A percentile compares a stretch with the other conserved stretches of the same genome.
phyloP scores from a whole-genome alignment of 2,888 invertebrate genomes.

The Ametastegia equiseti region DNA sequence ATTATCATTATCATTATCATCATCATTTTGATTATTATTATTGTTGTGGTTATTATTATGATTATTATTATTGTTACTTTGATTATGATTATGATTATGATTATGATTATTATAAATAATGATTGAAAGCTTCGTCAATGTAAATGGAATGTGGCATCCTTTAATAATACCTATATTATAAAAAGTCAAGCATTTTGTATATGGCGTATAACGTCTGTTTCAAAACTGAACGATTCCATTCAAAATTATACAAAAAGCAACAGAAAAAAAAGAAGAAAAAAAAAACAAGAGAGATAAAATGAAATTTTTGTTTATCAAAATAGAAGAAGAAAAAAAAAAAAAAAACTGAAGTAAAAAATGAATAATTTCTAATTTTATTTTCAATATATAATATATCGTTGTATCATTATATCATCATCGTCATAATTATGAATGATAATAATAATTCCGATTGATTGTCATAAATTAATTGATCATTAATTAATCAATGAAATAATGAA shows the following conservation, averaged over 20 bases:
- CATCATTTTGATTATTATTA: no score
- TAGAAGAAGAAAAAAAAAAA: neutral
- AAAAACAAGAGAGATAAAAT: neutral
- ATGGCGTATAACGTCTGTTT: conserved; percentile 50
- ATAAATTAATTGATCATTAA: no score
- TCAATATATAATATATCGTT: neutral
- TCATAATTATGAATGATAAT: no score
- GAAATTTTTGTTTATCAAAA: neutral
- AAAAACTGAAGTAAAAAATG: neutral
- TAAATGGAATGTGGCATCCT: conserved; percentile 75
- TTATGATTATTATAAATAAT: conserved; percentile 50
- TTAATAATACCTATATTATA: no score
- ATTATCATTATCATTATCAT: conserved; percentile 39
- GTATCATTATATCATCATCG: no score
- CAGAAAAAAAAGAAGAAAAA: neutral
- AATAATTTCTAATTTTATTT: neutral
- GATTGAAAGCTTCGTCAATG: conserved; percentile 74
- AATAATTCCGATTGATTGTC: no score
- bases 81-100: neutral
- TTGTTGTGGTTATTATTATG: no score
- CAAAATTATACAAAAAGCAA: no score
- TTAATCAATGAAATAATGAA: neutral
- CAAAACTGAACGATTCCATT: conserved; percentile 24
- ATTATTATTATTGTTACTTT: conserved; percentile 21
- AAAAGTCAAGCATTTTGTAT: conserved; percentile 74